Evolutionary conservation across 2,113 vertebrate species (phyloP), one percentile per base, ranked within the genome.

Genomic region (Heterocephalus glaber): DNA sequence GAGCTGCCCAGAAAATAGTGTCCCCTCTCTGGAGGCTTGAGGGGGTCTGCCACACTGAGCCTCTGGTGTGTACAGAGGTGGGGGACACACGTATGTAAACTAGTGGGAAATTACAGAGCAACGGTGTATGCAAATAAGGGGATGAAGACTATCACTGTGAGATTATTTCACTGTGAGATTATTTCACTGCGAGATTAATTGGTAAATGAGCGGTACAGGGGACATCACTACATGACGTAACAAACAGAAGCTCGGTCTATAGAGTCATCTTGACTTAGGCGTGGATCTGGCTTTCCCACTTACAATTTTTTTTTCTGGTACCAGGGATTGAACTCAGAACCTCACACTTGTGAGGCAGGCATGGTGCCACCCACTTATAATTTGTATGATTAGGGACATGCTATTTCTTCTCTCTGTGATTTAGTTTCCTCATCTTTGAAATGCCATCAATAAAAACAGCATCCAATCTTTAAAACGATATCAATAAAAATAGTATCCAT

Each of bases 351-450:
- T n/a, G n/a, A n/a, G n/a, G n/a, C n/a, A n/a, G n/a, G n/a, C n/a
- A n/a, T n/a, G n/a, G n/a, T n/a, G n/a, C n/a, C n/a, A n/a, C 87
- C 26, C 20, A 10, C 12, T 88, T 91, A 60, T 10, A 61, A 24
- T 61, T 58, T 68, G 26, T 16, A 47, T 22, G 70, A 81, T 13
- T 28, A 82, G 28, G 6, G 38, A 58, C 47, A 81, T 82, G 1
- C 7, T 61, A 47, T 58, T 89, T 83, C 79, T 76, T 63, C 28
- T 83, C 9, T 80, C 20, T 74, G 49, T 58, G 41, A 93, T n/a
- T 92, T n/a, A 38, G 60, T 88, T 95, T 77, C 87, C 41, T 76
- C 24, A 81, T 56, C 49, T 93, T 91, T 58, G 65, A 89, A 44
- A 92, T 11, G n/a, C 68, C 2, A 38, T 70, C 66, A 20, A 38